Evolutionary conservation across 1,140 invertebrate species (phyloP).

Genomic region (Caenorhabditis tropicalis): DNA sequence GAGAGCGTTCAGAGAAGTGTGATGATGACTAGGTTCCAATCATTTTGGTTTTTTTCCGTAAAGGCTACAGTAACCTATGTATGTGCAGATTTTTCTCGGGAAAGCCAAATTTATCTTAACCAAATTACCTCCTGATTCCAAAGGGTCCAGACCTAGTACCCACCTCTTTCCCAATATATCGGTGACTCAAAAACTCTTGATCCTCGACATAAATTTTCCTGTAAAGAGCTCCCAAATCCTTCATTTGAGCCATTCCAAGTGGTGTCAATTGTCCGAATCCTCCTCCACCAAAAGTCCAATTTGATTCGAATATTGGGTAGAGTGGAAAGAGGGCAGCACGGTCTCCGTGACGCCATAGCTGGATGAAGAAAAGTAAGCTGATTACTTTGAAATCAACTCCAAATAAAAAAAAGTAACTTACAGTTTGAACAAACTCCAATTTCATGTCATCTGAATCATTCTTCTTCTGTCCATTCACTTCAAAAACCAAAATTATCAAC

Average conservation of each 20-base stretch:
- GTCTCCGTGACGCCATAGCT: slow-evolving; percentile 10
- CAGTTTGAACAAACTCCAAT: neutral
- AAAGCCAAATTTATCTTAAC: too few species aligned
- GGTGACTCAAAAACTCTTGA: neutral
- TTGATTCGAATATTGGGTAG: neutral
- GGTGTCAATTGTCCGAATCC: neutral
- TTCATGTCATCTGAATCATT: neutral
- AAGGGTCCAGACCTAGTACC: neutral
- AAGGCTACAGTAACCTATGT: too few species aligned
- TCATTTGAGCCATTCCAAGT: slow-evolving; percentile 4
- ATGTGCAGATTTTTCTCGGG: too few species aligned
- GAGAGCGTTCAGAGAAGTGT: too few species aligned
- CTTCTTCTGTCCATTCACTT: neutral
- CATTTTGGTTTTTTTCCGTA: too few species aligned
- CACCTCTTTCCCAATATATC: slow-evolving; percentile 12
- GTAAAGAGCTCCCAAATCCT: neutral
- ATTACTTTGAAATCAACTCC: neutral
- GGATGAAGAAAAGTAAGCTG: neutral
- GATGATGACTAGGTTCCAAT: too few species aligned
- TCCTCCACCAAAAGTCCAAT: slow-evolving; percentile 19
- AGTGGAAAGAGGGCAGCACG: neutral
- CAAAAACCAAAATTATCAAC: neutral
- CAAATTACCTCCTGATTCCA: too few species aligned
- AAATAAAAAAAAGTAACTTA: neutral
- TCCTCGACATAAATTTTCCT: neutral